Evolutionary conservation across 2,113 vertebrate species (phyloP), one percentile per base, ranked within the genome.

Genomic region (Microtus oregoni): DNA sequence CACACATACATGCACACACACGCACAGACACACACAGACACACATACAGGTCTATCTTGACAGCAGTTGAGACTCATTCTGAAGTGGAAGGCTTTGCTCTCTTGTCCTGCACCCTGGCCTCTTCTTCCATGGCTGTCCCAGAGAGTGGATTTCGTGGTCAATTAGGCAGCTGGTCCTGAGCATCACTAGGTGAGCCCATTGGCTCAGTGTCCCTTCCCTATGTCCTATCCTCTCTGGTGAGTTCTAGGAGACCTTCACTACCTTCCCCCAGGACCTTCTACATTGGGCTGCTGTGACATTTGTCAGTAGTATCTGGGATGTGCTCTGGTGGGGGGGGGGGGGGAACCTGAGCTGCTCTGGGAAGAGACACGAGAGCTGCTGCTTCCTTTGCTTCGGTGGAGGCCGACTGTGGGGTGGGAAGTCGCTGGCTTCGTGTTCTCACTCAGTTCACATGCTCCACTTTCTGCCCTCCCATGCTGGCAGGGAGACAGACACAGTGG

Each of bases 121-220:
- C 11, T 82, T 67, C 50, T 5, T 65, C 73, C 86, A 28, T 22
- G 13, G 30, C 10, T 75, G 13, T 22, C n/a, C 32, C 72, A 35
- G 92, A 92, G n/a, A 20, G 30, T 10, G 30, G 19, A 26, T 5
- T 0, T 11, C 30, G 65, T 22, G 41, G 55, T 67, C 6, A 0
- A 12, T 65, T 86, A 12, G 28, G 47, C 26, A 44, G 0, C 35
- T 6, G 70, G 12, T 10, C 38, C 44, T n/a, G 58, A 52, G 17
- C 7, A 0, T 55, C 0, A 50, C 41, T 61, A 5, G 38, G 11
- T n/a, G 67, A 14, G 0, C 12, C 26, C 0, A 0, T 26, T 0
- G 2, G 76, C 26, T 89, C 0, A 0, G 41, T 12, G 0, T 70
- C 19, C 9, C 61, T 6, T 28, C 68, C 41, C 17, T 2, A 6